Conservation (phyloP, 2,797 vertebrate genomes). For the Ptychobarbus kaznakovi region DNA sequence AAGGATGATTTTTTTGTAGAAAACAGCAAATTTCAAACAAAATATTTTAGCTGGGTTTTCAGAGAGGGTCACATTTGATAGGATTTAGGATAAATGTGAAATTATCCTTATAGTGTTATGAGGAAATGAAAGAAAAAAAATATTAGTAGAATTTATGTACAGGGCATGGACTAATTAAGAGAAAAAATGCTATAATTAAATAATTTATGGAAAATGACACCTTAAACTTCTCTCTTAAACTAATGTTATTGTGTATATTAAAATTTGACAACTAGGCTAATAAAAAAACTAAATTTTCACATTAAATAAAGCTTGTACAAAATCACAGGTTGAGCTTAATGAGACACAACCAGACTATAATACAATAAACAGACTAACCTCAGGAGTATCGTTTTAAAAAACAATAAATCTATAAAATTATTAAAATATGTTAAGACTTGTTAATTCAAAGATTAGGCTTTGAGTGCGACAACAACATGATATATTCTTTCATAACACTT, state of each 20-base stretch:
- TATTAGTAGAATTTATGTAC: not conserved
- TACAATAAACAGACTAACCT: not conserved
- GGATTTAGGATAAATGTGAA: not conserved
- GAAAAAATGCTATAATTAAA: too few species aligned
- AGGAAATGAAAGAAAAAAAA: not conserved
- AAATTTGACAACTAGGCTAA: not conserved
- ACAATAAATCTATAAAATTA: not conserved
- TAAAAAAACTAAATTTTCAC: not conserved
- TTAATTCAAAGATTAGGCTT: not conserved
- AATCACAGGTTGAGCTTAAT: too few species aligned
- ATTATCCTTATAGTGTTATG: not conserved
- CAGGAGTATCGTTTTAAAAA: not conserved
- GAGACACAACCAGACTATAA: not conserved
- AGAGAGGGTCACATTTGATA: not conserved
- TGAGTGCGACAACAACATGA: not conserved
- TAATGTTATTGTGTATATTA: not conserved
- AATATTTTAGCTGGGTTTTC: too few species aligned
- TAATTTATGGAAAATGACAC: not conserved
- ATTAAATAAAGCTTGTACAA: not conserved
- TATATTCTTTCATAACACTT: slow-evolving; percentile 61
- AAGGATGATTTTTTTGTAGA: too few species aligned
- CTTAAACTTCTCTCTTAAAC: not conserved
- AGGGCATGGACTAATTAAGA: too few species aligned
- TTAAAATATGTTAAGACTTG: not conserved
- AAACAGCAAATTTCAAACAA: too few species aligned